These are phyloP conservation scores for Ichneumon xanthorius DNA, from an alignment of 2,888 invertebrate genomes.

Conservation along the genomic window DNA sequence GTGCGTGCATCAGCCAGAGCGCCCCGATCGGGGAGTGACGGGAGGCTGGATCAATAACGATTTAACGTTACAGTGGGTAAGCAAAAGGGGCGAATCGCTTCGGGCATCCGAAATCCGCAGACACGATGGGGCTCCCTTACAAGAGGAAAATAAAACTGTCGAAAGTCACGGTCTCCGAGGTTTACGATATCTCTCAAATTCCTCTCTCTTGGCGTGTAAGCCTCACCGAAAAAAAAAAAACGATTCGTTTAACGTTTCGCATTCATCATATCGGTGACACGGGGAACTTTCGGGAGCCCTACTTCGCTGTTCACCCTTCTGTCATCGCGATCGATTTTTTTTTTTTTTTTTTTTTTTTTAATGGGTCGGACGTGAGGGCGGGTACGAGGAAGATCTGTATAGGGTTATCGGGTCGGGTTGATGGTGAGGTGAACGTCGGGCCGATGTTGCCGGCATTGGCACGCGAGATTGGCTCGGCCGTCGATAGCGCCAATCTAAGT, in stretches of 20 bases:
- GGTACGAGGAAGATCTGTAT: not conserved
- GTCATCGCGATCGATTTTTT: constrained; percentile 29
- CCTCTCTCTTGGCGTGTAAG: not conserved
- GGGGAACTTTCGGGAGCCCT: not conserved
- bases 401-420: not conserved
- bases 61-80: constrained; percentile 23
- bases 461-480: too few species aligned
- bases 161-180: not conserved
- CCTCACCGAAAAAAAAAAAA: not conserved
- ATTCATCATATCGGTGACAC: constrained; percentile 35
- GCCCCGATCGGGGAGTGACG: constrained; percentile 35
- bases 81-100: not conserved
- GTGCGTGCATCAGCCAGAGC: not conserved
- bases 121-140: not conserved
- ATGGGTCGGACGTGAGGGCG: not conserved
- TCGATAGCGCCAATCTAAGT: too few species aligned
- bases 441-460: too few species aligned
- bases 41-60: constrained; percentile 24
- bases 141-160: constrained; percentile 2
- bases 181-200: constrained; percentile 1
- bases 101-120: not conserved
- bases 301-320: not conserved
- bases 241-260: constrained; percentile 41
- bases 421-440: too few species aligned
- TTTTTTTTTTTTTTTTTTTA: not conserved